Base-by-base conservation (phyloP, 2,888 invertebrate genomes). In the Panzeria rudis region DNA sequence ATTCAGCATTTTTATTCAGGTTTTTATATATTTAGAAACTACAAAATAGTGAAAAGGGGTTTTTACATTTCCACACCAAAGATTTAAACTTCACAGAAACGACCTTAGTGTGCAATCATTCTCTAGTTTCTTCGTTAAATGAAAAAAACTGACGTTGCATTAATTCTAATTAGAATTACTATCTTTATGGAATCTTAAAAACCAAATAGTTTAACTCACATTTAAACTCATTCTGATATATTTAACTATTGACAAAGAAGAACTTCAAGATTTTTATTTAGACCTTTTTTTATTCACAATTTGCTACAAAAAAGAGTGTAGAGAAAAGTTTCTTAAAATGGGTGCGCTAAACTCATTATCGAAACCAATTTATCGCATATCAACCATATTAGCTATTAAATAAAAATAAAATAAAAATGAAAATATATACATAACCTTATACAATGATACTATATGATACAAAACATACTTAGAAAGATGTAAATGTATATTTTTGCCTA, bases 311-410 rank as follows among this genome's bases (percentile, higher is more conserved):
- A 38, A 11, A 13, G 38, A 38, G 13, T 38, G 35, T 38, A 38
- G 11, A 38, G 29, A 83, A 77, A 72, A 73, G 61, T 69, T 71
- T 78, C 54, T 81, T 69, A 88, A 91, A 89, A 90, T 90, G 89
- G 91, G 91, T 91, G 91, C 89, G 91, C 87, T 88, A 88, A 90
- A 89, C 90, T 90, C 89, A 91, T 91, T 91, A 91, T 90, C 91
- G 91, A 89, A 89, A 89, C 89, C 89, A 89, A 90, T 90, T 89
- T 90, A 91, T 91, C 89, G 89, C 78, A 83, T 83, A 81, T 80
- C 87, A 86, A 86, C 87, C 86, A 86, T 86, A 87, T 85, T 86
- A 84, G 79, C 86, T 81, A 61, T 83, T 80, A 80, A 79, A 75
- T 72, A 64, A 61, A 78, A 44, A 17, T 11, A 50, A 11, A 25